phyloP scores from a whole-genome alignment of 2,113 vertebrate species.

The Chaetodon trifascialis region DNA sequence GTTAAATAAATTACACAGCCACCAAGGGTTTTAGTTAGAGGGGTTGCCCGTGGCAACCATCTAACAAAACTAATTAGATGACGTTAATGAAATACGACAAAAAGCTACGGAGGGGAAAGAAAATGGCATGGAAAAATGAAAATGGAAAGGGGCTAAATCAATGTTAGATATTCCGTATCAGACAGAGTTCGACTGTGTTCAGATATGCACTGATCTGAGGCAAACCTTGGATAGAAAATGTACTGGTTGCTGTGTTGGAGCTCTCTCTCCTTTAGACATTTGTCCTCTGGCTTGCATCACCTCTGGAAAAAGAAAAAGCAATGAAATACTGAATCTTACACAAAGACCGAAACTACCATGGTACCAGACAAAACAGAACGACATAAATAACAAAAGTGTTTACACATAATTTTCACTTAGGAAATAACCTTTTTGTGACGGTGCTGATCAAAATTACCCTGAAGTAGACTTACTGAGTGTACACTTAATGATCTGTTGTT shows the following conservation, averaged over 20 bases:
- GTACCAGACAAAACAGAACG: not conserved
- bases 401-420: not conserved
- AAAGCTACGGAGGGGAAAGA: slow-evolving; percentile 17
- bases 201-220: slow-evolving; percentile 15
- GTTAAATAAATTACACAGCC: slow-evolving; percentile 72
- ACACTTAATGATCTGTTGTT: not conserved
- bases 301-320: slow-evolving; percentile 68
- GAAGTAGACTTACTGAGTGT: not conserved
- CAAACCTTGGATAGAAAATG: slow-evolving; percentile 93
- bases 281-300: slow-evolving; percentile 80
- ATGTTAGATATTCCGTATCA: slow-evolving; percentile 30
- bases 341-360: not conserved
- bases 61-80: slow-evolving; percentile 70
- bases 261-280: slow-evolving; percentile 87
- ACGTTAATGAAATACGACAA: slow-evolving; percentile 47
- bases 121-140: slow-evolving; percentile 37
- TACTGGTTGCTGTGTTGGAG: slow-evolving; percentile 89
- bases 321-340: not conserved
- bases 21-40: slow-evolving; percentile 57
- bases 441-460: slow-evolving; percentile 1
- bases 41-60: slow-evolving; percentile 61
- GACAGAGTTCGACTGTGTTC: not conserved
- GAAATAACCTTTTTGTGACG: not conserved
- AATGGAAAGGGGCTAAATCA: slow-evolving; percentile 18
- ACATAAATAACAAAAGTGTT: not conserved